Conservation (phyloP, 2,113 vertebrate species). For the Aegotheles bennettii region DNA sequence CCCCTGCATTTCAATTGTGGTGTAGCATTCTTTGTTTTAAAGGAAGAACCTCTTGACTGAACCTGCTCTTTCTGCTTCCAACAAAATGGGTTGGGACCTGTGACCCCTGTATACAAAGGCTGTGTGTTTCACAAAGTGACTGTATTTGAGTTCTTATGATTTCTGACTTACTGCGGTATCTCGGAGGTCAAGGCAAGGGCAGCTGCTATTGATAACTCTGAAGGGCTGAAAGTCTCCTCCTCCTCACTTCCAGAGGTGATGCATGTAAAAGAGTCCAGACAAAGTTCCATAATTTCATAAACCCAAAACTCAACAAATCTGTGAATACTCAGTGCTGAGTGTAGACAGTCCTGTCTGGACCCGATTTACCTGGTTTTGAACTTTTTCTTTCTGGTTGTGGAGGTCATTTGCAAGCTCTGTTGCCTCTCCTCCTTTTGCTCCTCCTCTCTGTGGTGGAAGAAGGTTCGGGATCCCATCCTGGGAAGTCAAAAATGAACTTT, state of each 20-base stretch:
- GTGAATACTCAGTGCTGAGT: neutral
- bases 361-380: slow-evolving; percentile 73
- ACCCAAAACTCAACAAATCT: neutral
- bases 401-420: slow-evolving; percentile 67
- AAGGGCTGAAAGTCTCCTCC: slow-evolving; percentile 65
- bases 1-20: neutral
- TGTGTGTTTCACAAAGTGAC: rapidly evolving
- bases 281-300: neutral
- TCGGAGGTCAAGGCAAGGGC: slow-evolving; percentile 70
- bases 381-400: slow-evolving; percentile 56
- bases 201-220: slow-evolving; percentile 71
- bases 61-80: neutral
- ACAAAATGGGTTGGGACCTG: neutral
- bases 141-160: rapidly evolving
- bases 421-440: slow-evolving; percentile 69
- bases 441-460: slow-evolving; percentile 66
- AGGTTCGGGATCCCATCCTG: slow-evolving; percentile 54
- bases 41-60: neutral
- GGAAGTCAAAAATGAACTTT: neutral
- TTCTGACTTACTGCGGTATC: slow-evolving; percentile 53
- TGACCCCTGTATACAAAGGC: neutral
- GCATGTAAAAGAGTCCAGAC: slow-evolving; percentile 7
- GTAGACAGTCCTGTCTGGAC: neutral
- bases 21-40: neutral
- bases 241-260: slow-evolving; percentile 65